A percentile compares a stretch with the other conserved stretches of the same genome.
Conservation (phyloP, 2,113 vertebrate species). For the Maccullochella peelii region DNA sequence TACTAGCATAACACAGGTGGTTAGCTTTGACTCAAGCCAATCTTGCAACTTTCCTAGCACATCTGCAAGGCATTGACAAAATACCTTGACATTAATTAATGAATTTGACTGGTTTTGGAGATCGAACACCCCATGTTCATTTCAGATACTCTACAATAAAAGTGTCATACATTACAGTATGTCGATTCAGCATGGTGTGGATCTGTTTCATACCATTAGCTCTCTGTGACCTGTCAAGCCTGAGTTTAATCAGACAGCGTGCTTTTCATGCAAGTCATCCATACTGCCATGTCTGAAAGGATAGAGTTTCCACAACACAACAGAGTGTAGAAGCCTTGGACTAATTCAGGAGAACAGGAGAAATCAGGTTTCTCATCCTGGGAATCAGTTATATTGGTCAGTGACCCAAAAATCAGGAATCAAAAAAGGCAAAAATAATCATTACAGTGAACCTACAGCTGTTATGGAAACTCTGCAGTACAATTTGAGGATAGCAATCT, state of each 20-base stretch:
- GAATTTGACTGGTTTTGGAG: background rate
- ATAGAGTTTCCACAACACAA: slow-evolving; percentile 70
- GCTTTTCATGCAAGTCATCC: slow-evolving; percentile 60
- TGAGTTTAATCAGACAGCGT: slow-evolving; percentile 25
- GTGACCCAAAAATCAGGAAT: background rate
- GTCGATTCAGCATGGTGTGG: background rate
- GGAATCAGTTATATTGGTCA: background rate
- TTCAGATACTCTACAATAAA: background rate
- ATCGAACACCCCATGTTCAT: background rate
- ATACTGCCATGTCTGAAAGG: slow-evolving; percentile 32
- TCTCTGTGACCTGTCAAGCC: background rate
- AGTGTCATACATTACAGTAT: background rate
- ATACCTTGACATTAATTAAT: background rate
- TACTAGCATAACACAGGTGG: background rate
- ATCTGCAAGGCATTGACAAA: background rate
- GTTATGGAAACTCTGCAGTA: slow-evolving; percentile 70
- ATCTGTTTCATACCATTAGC: background rate
- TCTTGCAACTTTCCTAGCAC: background rate
- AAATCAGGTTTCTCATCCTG: slow-evolving; percentile 14
- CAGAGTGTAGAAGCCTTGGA: slow-evolving; percentile 3
- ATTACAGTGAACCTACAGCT: slow-evolving; percentile 12
- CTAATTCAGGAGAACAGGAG: background rate
- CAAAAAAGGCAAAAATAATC: background rate
- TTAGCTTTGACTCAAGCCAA: background rate
- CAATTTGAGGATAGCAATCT: slow-evolving; percentile 23